Evolutionary conservation across 2,888 invertebrate genomes (phyloP), one percentile per base, ranked within the genome.

Genomic region (Nesidiocoris tenuis): DNA sequence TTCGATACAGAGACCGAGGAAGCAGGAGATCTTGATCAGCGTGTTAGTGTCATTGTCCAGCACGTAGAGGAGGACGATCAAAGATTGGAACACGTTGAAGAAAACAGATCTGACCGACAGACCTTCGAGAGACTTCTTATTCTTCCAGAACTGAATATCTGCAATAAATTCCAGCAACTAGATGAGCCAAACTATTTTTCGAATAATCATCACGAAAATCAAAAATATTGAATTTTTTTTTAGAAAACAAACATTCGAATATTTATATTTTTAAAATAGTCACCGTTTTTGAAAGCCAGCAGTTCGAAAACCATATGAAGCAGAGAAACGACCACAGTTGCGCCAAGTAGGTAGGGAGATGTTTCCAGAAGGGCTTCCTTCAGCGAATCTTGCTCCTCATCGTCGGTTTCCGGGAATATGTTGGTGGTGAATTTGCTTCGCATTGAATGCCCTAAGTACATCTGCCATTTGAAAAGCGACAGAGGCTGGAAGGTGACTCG

Each of bases 121-220:
- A 9, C 98, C 98, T 85, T 99, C 98, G 63, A 99, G 86, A 0
- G 96, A 96, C 83, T 98, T 95, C 17, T 98, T 89, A 82, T 96
- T 97, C 81, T 96, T 96, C 99, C 99, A 99, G 84, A 99, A 99
- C 84, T 99, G 99, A 82, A 99, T 99, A 84, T 99, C 90, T 90
- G 84, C 39, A 39, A 39, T 12, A n/a, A n/a, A n/a, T n/a, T n/a
- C n/a, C 21, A 82, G 82, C 78, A 76, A 77, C 80, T 77, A 76
- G 65, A 39, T 9, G n/a, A n/a, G n/a, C n/a, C n/a, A n/a, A n/a
- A n/a, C n/a, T n/a, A n/a, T n/a, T n/a, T n/a, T n/a, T n/a, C n/a
- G n/a, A n/a, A n/a, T n/a, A n/a, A n/a, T n/a, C n/a, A n/a, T n/a
- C n/a, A n/a, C n/a, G n/a, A n/a, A n/a, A 67, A 66, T 70, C 68